Conservation (phyloP, 2,888 invertebrate genomes). For the Tupiocoris notatus region DNA sequence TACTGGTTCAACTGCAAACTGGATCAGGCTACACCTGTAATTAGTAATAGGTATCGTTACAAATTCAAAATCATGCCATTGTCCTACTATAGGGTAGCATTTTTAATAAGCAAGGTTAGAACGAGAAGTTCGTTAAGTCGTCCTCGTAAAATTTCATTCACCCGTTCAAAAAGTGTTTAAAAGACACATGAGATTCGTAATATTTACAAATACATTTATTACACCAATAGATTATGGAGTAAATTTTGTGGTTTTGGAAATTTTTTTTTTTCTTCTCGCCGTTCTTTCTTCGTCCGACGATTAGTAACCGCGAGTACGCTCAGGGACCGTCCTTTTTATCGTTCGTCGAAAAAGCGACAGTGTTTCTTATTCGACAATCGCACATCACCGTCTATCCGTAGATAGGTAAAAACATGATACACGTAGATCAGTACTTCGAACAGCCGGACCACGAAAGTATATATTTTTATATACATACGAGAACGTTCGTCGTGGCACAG, state of each 20-base stretch:
- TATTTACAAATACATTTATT: constrained; percentile 36
- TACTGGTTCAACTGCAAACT: not conserved
- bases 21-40: not conserved
- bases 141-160: constrained; percentile 25
- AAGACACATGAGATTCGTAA: constrained; percentile 34
- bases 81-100: constrained; percentile 12
- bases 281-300: not conserved
- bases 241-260: constrained; percentile 5
- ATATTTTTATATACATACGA: too few relatives aligned
- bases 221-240: constrained; percentile 34
- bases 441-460: not conserved
- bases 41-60: not conserved
- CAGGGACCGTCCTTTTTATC: not conserved
- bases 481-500: constrained; percentile 20
- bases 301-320: not conserved
- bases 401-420: not conserved
- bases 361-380: not conserved
- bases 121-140: constrained; percentile 31
- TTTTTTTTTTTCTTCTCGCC: not conserved
- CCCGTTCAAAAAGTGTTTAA: constrained; percentile 17
- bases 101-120: constrained; percentile 17
- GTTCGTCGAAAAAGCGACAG: too few relatives aligned
- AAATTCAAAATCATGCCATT: constrained; percentile 7
- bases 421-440: not conserved
- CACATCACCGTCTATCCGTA: not conserved